These are phyloP conservation scores for Amphipyra tragopoginis DNA, from an alignment of 2,888 invertebrate species.

Conservation along the genomic window DNA sequence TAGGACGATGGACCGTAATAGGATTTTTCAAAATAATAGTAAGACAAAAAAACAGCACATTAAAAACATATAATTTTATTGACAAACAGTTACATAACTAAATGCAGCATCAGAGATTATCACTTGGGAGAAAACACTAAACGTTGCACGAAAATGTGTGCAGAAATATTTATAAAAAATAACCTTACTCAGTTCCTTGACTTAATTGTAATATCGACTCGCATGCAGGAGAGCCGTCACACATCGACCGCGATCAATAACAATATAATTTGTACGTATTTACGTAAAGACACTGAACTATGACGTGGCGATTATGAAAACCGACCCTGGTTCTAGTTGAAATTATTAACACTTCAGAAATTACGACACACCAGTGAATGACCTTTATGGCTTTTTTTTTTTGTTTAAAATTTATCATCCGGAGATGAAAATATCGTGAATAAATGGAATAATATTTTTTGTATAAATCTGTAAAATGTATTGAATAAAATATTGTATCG, in stretches of 20 bases:
- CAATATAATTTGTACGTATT: conserved; percentile 46
- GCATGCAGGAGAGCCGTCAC: conserved; percentile 42
- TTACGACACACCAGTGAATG: conserved; percentile 14
- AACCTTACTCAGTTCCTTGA: conserved; percentile 56
- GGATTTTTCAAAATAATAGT: too few relatives aligned
- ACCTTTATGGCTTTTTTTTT: too few relatives aligned
- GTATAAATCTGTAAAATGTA: not conserved
- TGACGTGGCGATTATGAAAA: conserved; percentile 43
- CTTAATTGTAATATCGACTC: conserved; percentile 48
- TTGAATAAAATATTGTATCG: too few relatives aligned
- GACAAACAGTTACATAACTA: conserved; percentile 38
- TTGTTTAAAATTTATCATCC: too few relatives aligned
- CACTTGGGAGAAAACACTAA: conserved; percentile 42
- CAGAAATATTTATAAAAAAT: conserved; percentile 54
- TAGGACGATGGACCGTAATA: too few relatives aligned
- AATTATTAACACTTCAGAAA: conserved; percentile 46
- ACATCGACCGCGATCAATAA: conserved; percentile 41
- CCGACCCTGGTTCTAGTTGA: conserved; percentile 41
- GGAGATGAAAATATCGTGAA: too few relatives aligned
- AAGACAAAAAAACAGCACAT: conserved; percentile 11
- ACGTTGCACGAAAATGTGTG: conserved; percentile 47
- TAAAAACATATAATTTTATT: conserved; percentile 54
- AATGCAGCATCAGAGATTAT: conserved; percentile 38
- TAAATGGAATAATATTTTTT: not conserved
- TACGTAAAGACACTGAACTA: conserved; percentile 44